Base-by-base conservation (phyloP, 2,113 vertebrate genomes). In the Ramphastos sulfuratus region DNA sequence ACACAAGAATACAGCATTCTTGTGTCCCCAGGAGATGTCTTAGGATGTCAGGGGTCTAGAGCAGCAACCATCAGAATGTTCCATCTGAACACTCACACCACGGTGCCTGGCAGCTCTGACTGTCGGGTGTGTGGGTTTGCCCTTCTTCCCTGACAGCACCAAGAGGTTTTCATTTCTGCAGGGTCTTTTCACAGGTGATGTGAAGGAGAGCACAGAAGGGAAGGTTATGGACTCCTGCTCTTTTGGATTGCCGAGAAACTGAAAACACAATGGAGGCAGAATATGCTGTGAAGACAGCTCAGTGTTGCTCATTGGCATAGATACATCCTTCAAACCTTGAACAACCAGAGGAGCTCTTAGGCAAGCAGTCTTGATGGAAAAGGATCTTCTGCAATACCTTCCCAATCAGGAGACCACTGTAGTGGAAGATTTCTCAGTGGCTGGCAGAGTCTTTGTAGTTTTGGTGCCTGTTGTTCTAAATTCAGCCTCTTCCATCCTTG, bases 391-490 rank as follows among this genome's bases (percentile, higher is more conserved):
- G 24, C 10, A 75, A 15, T 39, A 65, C 24, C 75, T 90, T 80
- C 35, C 16, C 74, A 52, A 83, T 80, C 15, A 67, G 33, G 30
- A 80, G 66, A 87, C 67, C 33, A 31, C 35, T 21, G 12, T 35
- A 46, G 37, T 48, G 58, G 56, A 63, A 48, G 28, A 24, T 67
- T 74, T 85, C 44, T 70, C 35, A 73, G 50, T 83, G 28, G 42
- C 44, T 58, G 44, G 28, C 37, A 64, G 63, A 76, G 42, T 54
- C 19, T 81, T 65, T 72, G 28, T 81, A 75, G 79, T 25, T 94
- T 86, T 88, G 65, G 52, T 77, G 24, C 64, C 85, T 90, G 42
- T 78, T 88, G 24, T 84, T 88, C 74, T 86, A 81, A 93, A 72
- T 61, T 84, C 77, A 71, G 59, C 28, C 33, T 81, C n/a, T 84